Evolutionary conservation across 1,140 invertebrate genomes (phyloP), one percentile per base, ranked within the genome.

Genomic region (Drosophila melanica): DNA sequence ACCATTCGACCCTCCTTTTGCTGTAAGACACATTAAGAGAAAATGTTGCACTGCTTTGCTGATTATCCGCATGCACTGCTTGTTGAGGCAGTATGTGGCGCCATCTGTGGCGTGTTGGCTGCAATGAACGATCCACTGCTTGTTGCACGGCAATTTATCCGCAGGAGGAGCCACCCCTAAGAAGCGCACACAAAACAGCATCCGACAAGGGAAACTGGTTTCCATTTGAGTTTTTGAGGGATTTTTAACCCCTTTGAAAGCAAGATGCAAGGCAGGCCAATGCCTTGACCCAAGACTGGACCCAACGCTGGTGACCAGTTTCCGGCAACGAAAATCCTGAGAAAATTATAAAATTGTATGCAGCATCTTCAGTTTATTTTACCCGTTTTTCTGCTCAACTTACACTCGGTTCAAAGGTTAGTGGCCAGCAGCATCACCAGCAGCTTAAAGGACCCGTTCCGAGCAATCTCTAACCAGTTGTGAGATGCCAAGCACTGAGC

Each of bases 351-450:
- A 57, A 71, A 74, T 74, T 81, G 41, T 51, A 6, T 73, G 48
- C 84, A 89, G 84, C 84, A 89, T 87, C 84, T 87, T 87, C 44
- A 18, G 65, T 41, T 47, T 51, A 79, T 89, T 71, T 86, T 76
- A 75, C 78, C 48, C 37, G 48, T 42, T 77, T 35, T 62, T 9
- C 57, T 58, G 53, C 62, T 23, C 35, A 44, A 48, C 50, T 50
- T 78, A 67, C 82, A 64, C 30, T 78, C 67, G 68, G 84, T 74
- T 82, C 84, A 87, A 80, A 89, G 84, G 84, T 84, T 54, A 84
- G 35, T 89, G 84, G 80, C 84, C 84, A 87, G 16, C 48, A 27
- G 45, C 48, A 53, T 20, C 35, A 69, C 64, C 62, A n/a, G 20
- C 33, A 62, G 16, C 23, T 54, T 44, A 9, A 54, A 59, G 62